These are phyloP conservation scores for Aurelia aurita complex sp. Pacific DNA, from an alignment of 30 jellyfish, hydroid and myxozoan species.

Conservation along the genomic window DNA sequence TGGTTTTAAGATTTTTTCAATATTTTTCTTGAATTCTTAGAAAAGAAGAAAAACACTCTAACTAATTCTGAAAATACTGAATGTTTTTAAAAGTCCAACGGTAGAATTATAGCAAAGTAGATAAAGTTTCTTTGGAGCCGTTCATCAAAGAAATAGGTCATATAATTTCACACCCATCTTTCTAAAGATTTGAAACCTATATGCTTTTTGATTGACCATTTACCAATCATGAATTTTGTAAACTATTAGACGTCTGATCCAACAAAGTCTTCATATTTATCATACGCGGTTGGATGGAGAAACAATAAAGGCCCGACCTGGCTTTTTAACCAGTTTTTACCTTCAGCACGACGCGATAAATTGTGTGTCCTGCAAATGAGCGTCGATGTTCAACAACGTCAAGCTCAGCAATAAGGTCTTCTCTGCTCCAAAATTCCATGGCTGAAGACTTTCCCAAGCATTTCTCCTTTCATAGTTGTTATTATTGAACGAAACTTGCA, in stretches of 20 bases:
- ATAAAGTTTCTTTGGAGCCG: too few relatives aligned
- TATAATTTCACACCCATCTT: too few relatives aligned
- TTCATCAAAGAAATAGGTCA: too few relatives aligned
- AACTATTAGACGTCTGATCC: not conserved
- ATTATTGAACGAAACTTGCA: not conserved
- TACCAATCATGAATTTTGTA: too few relatives aligned
- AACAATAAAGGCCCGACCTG: not conserved
- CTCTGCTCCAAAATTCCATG: slow-evolving; percentile 46
- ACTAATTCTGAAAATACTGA: too few relatives aligned
- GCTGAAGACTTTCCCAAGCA: not conserved
- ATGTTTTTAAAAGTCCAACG: too few relatives aligned
- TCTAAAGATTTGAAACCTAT: too few relatives aligned
- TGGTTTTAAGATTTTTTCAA: too few relatives aligned
- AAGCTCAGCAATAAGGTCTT: slow-evolving; percentile 50
- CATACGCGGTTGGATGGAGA: not conserved
- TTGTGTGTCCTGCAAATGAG: slow-evolving; percentile 95
- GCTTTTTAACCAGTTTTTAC: slow-evolving; percentile 14
- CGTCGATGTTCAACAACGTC: slow-evolving; percentile 82
- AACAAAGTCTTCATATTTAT: not conserved
- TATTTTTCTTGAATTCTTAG: too few relatives aligned
- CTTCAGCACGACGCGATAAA: slow-evolving; percentile 83
- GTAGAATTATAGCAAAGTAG: too few relatives aligned
- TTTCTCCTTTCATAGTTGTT: not conserved
- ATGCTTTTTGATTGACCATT: too few relatives aligned
- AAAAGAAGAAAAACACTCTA: too few relatives aligned